These are phyloP conservation scores for Indri indri DNA, from an alignment of 2,113 vertebrate genomes.

Conservation along the genomic window DNA sequence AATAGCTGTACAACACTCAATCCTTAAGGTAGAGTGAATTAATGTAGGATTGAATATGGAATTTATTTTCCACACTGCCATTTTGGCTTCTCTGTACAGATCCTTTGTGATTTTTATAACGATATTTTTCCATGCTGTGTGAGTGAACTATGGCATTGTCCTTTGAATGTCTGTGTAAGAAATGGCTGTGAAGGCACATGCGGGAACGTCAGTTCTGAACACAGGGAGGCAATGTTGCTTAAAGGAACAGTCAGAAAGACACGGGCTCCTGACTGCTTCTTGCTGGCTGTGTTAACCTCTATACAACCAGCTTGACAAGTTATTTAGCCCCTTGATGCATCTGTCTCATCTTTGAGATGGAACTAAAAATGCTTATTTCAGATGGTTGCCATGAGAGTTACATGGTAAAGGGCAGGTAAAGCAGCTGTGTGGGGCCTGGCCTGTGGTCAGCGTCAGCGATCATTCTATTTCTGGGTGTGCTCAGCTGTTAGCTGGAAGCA, in stretches of 20 bases:
- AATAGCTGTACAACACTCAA: neutral
- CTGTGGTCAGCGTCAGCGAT: neutral
- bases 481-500: neutral
- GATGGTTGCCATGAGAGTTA: neutral
- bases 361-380: slow-evolving; percentile 44
- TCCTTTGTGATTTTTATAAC: slow-evolving; percentile 28
- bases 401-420: neutral
- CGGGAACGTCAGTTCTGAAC: neutral
- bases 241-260: slow-evolving; percentile 16
- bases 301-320: neutral
- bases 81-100: neutral
- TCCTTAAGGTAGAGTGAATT: slow-evolving; percentile 25
- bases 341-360: slow-evolving; percentile 32
- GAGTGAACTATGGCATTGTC: neutral
- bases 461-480: neutral
- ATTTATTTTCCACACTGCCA: slow-evolving; percentile 36
- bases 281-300: neutral
- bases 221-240: slow-evolving; percentile 27
- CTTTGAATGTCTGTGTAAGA: neutral
- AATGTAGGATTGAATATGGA: neutral
- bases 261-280: neutral
- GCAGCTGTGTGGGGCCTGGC: neutral
- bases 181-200: neutral
- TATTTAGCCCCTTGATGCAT: neutral
- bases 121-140: neutral